Conservation (phyloP, 92 coral and sea anemone genomes). For the Parazoanthus swiftii region DNA sequence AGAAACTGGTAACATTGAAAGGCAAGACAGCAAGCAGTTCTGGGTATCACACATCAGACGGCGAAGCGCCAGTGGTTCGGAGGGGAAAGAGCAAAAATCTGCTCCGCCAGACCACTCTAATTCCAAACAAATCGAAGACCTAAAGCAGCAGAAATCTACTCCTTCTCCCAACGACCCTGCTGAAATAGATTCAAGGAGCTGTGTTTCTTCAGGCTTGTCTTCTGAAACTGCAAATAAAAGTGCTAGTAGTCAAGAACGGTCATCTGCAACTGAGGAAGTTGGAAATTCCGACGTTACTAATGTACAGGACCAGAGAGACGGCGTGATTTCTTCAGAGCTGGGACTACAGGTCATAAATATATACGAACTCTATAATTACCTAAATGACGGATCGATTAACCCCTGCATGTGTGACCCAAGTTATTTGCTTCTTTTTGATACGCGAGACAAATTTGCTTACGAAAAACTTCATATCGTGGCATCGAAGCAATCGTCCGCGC, state of each 20-base stretch:
- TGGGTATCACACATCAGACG: constrained; percentile 70
- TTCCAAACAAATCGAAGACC: constrained; percentile 6
- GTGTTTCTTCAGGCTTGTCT: neutral
- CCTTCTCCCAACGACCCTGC: neutral
- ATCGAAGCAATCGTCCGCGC: constrained; percentile 59
- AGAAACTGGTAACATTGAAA: constrained; percentile 37
- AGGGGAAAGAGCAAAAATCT: neutral
- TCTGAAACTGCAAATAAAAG: constrained; percentile 7
- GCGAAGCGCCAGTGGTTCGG: constrained; percentile 47
- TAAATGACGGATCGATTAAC: constrained; percentile 86
- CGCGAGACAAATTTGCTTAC: constrained; percentile 61
- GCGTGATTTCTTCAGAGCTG: constrained; percentile 17
- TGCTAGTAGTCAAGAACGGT: neutral
- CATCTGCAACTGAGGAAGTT: neutral
- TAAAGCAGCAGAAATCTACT: neutral
- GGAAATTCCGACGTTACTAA: constrained; percentile 74
- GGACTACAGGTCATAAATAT: constrained; percentile 52
- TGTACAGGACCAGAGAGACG: constrained; percentile 28
- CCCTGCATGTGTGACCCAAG: constrained; percentile 87
- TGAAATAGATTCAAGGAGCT: neutral
- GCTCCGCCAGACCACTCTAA: neutral
- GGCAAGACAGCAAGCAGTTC: constrained; percentile 71
- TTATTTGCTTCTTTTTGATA: constrained; percentile 82
- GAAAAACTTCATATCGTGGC: constrained; percentile 73
- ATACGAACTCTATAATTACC: constrained; percentile 82